Conservation (phyloP, 1,140 invertebrate species). For the Drosophila carrolli region DNA sequence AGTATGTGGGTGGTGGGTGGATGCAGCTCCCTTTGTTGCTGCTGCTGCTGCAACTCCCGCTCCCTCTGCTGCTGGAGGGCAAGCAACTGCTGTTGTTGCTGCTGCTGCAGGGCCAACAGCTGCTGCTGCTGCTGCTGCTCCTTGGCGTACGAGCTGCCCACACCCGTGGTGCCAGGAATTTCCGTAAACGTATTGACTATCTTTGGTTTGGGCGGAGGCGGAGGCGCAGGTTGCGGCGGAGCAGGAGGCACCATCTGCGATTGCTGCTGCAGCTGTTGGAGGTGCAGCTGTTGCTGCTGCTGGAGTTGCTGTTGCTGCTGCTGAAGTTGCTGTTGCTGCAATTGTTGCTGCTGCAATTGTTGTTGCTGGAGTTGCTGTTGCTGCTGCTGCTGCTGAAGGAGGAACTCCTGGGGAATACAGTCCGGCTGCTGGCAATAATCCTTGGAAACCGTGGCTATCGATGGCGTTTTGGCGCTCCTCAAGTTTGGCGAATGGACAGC, state of each 20-base stretch:
- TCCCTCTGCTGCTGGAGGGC: constrained; percentile 51
- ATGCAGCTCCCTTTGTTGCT: constrained; percentile 72
- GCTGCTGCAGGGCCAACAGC: constrained; percentile 67
- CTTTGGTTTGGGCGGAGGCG: constrained; percentile 79
- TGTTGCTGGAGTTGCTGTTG: constrained; percentile 1
- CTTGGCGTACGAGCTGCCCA: constrained; percentile 80
- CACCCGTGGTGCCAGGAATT: constrained; percentile 81
- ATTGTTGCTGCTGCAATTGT: constrained; percentile 23
- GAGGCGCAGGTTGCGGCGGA: constrained; percentile 62
- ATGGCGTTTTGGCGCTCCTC: constrained; percentile 80
- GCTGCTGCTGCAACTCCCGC: constrained; percentile 50
- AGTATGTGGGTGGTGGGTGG: constrained; percentile 80
- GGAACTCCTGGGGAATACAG: constrained; percentile 75
- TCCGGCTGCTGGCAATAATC: constrained; percentile 83
- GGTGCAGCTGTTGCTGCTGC: constrained; percentile 24
- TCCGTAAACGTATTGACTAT: constrained; percentile 83
- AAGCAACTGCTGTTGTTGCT: constrained; percentile 68
- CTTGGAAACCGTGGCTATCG: constrained; percentile 83
- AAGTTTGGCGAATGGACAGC: constrained; percentile 71
- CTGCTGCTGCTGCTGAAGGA: constrained; percentile 51
- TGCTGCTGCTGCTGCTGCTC: constrained; percentile 77
- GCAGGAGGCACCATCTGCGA: constrained; percentile 43
- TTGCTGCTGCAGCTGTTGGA: constrained; percentile 34
- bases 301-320: constrained; percentile 28
- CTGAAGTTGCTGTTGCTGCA: constrained; percentile 19